These are phyloP conservation scores for Osmerus eperlanus DNA, from an alignment of 2,113 vertebrate genomes.

Conservation along the genomic window DNA sequence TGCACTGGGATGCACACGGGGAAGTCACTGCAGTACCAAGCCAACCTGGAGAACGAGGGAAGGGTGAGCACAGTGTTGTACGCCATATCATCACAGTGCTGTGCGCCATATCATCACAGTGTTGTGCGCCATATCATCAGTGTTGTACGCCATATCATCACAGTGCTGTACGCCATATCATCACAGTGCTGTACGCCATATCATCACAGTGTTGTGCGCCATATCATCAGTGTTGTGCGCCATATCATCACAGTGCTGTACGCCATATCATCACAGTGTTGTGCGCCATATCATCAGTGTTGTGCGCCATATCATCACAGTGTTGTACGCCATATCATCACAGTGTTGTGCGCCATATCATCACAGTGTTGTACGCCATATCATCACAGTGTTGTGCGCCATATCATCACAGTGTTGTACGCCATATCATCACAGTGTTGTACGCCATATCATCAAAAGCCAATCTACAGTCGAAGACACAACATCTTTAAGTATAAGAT, in stretches of 20 bases:
- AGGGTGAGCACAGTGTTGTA: background rate
- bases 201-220: background rate
- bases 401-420: background rate
- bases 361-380: too few species aligned
- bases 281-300: too few species aligned
- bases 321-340: too few species aligned
- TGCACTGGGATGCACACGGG: conserved; percentile 14
- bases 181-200: background rate
- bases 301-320: too few species aligned
- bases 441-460: background rate
- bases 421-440: background rate
- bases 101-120: background rate
- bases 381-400: too few species aligned
- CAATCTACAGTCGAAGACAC: background rate
- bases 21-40: conserved; percentile 90
- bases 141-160: background rate
- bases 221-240: background rate
- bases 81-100: background rate
- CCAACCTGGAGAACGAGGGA: conserved; percentile 76
- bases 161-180: background rate
- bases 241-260: too few species aligned
- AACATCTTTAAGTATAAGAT: background rate
- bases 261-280: too few species aligned
- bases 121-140: background rate
- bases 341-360: too few species aligned